Evolutionary conservation across 2,888 invertebrate genomes (phyloP).

Genomic region (Cryptocephalus moraei): DNA sequence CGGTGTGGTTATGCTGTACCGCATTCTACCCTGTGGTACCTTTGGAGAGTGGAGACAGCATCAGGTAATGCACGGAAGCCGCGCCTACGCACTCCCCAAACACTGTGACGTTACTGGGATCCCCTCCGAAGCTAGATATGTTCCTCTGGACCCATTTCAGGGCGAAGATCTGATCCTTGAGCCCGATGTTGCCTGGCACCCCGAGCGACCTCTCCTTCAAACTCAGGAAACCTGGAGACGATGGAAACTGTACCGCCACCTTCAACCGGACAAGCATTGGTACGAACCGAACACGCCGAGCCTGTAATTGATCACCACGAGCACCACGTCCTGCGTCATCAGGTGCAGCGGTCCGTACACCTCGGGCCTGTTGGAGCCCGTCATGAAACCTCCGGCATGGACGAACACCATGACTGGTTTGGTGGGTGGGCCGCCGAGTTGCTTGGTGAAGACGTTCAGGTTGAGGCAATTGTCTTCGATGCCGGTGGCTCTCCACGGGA

Average conservation of each 20-base stretch:
- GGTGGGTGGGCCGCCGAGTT: conserved; percentile 17
- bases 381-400: conserved; percentile 35
- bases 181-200: conserved; percentile 44
- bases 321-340: conserved; percentile 30
- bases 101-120: conserved; percentile 43
- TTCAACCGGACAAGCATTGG: neutral
- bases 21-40: conserved; percentile 14
- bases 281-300: conserved; percentile 31
- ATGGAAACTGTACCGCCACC: neutral
- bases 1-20: too few relatives aligned
- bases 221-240: conserved; percentile 39
- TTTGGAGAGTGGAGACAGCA: conserved; percentile 38
- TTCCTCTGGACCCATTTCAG: conserved; percentile 43
- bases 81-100: conserved; percentile 46
- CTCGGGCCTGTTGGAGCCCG: conserved; percentile 27
- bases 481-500: conserved; percentile 21
- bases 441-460: conserved; percentile 38
- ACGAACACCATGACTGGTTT: conserved; percentile 37
- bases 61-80: conserved; percentile 40
- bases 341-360: conserved; percentile 31
- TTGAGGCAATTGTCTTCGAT: conserved; percentile 43
- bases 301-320: conserved; percentile 33
- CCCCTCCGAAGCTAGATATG: conserved; percentile 41
- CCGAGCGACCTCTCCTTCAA: conserved; percentile 39
- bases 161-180: conserved; percentile 43